Percentiles rank a stretch among this genome's conserved stretches.
Evolutionary conservation across 2,797 vertebrate genomes (phyloP).

Genomic region (Hipposideros larvatus): DNA sequence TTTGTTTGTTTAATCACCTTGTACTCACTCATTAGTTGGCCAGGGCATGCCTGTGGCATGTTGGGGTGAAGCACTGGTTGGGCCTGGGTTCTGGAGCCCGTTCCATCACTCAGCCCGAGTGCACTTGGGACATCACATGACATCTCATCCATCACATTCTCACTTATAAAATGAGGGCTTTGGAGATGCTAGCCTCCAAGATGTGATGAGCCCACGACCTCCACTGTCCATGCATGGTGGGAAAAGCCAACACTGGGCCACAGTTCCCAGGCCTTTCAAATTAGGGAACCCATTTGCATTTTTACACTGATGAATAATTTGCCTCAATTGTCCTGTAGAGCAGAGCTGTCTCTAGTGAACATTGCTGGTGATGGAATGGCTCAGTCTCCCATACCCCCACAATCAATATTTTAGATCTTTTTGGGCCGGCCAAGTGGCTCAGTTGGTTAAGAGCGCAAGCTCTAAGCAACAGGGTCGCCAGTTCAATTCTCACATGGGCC

Average conservation of each 20-base stretch:
- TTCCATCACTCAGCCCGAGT: not conserved
- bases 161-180: not conserved
- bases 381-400: not conserved
- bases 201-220: not conserved
- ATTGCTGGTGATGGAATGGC: not conserved
- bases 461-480: no score
- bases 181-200: not conserved
- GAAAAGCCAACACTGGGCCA: not conserved
- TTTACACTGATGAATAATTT: not conserved
- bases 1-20: not conserved
- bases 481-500: no score
- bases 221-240: no score
- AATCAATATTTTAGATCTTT: not conserved
- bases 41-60: accelerated
- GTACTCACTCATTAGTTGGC: not conserved
- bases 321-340: not conserved
- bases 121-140: not conserved
- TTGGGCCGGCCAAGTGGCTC: not conserved
- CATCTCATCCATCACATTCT: not conserved
- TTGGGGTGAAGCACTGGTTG: not conserved
- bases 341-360: not conserved
- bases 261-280: not conserved
- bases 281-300: no score
- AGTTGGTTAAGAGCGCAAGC: no score
- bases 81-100: not conserved